Percentiles rank a stretch among this genome's conserved stretches.
phyloP scores from a whole-genome alignment of 2,113 vertebrate species.

The Indicator maculatus region DNA sequence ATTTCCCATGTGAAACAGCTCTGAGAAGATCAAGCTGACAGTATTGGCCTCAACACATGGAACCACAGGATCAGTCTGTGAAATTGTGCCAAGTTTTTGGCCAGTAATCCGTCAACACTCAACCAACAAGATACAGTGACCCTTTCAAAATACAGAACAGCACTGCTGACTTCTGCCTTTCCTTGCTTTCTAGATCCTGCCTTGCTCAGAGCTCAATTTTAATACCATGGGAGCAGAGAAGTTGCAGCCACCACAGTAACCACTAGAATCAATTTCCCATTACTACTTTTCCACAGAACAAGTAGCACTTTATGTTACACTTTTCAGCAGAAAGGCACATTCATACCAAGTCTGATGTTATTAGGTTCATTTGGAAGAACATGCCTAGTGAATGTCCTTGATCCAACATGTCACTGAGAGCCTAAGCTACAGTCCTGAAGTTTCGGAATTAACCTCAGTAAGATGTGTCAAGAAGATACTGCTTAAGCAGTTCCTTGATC shows the following conservation, averaged over 20 bases:
- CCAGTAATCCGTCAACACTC: neutral
- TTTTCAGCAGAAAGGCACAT: neutral
- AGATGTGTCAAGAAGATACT: neutral
- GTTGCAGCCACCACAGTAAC: neutral
- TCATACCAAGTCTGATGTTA: neutral
- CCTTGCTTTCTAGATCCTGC: neutral
- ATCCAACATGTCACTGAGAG: neutral
- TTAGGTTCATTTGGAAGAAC: neutral
- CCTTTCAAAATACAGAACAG: neutral
- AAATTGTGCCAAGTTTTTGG: neutral
- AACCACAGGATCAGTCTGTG: neutral
- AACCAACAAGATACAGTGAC: neutral
- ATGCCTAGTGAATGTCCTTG: neutral
- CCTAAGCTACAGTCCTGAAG: neutral
- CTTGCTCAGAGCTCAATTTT: neutral
- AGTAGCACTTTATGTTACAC: rapidly evolving
- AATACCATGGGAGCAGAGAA: neutral
- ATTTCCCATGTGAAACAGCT: neutral
- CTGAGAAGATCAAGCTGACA: neutral
- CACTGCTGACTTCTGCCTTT: neutral
- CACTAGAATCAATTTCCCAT: neutral
- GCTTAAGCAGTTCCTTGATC: neutral
- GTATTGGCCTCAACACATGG: neutral
- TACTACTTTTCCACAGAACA: neutral
- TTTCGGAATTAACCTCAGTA: neutral